These are phyloP conservation scores for Ornithoptera alexandrae DNA, from an alignment of 2,888 invertebrate genomes.

Conservation along the genomic window DNA sequence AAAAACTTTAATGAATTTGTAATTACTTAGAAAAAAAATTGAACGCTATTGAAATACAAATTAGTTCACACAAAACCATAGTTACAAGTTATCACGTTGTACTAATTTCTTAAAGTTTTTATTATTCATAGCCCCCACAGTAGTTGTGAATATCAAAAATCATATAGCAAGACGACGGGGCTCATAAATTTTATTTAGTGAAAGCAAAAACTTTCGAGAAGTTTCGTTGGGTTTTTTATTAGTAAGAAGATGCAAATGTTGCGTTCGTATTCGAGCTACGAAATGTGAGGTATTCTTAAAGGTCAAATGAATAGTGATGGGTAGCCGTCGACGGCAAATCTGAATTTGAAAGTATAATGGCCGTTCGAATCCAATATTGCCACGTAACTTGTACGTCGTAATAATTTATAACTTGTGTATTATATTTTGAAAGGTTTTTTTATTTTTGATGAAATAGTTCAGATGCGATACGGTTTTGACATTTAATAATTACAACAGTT, in stretches of 20 bases:
- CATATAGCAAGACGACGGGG: conserved; percentile 19
- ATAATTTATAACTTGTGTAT: conserved; percentile 18
- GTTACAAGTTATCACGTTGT: too few species aligned
- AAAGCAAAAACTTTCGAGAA: conserved; percentile 27
- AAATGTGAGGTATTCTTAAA: conserved; percentile 25
- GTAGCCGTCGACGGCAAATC: conserved; percentile 15
- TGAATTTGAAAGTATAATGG: conserved; percentile 29
- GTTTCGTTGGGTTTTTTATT: conserved; percentile 14
- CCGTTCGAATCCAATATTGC: conserved; percentile 19
- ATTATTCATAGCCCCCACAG: too few species aligned
- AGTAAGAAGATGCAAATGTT: conserved; percentile 24
- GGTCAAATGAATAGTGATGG: conserved; percentile 26
- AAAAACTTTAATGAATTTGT: too few species aligned
- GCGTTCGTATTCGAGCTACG: conserved; percentile 14
- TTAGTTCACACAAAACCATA: too few species aligned
- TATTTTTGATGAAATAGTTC: background rate
- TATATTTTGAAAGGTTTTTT: background rate
- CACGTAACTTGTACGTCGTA: conserved; percentile 23
- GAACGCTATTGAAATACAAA: too few species aligned
- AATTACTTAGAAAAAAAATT: too few species aligned
- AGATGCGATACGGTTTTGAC: background rate
- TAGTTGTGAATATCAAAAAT: conserved; percentile 14
- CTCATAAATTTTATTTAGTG: conserved; percentile 28
- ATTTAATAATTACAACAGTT: too few species aligned
- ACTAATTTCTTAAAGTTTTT: too few species aligned